Evolutionary conservation across 2,113 vertebrate genomes (phyloP).

Genomic region (Myodes glareolus): DNA sequence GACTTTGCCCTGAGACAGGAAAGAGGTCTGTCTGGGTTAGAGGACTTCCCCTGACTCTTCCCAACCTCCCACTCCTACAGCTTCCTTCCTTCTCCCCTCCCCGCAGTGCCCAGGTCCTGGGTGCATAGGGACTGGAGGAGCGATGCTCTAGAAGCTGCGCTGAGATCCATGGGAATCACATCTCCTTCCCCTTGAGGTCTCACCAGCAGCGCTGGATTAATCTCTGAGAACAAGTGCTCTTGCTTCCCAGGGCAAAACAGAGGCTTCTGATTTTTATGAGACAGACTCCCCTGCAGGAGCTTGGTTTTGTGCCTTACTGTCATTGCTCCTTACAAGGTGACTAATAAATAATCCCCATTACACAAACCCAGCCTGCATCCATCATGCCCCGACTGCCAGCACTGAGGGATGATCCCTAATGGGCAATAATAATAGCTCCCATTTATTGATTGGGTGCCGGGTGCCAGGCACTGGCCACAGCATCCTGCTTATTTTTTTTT

Average conservation of each 20-base stretch:
- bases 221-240: conserved; percentile 57
- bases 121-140: neutral
- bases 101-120: accelerated
- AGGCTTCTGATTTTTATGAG: conserved; percentile 71
- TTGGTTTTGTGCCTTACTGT: conserved; percentile 69
- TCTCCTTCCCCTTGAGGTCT: conserved; percentile 24
- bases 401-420: conserved; percentile 77
- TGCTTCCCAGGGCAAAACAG: conserved; percentile 59
- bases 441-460: conserved; percentile 63
- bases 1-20: neutral
- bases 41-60: neutral
- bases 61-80: accelerated
- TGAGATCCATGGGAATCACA: conserved; percentile 42
- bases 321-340: conserved; percentile 79
- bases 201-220: conserved; percentile 56
- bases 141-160: conserved; percentile 20
- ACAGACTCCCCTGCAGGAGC: conserved; percentile 72
- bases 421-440: conserved; percentile 74
- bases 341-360: conserved; percentile 80
- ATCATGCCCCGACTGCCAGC: conserved; percentile 61
- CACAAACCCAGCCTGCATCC: conserved; percentile 74
- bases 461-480: conserved; percentile 47
- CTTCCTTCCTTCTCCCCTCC: accelerated
- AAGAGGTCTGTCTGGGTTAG: neutral
- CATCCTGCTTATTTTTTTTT: conserved; percentile 23